Conservation (phyloP, 2,888 invertebrate species). For the Troglohyphantes excavatus region DNA sequence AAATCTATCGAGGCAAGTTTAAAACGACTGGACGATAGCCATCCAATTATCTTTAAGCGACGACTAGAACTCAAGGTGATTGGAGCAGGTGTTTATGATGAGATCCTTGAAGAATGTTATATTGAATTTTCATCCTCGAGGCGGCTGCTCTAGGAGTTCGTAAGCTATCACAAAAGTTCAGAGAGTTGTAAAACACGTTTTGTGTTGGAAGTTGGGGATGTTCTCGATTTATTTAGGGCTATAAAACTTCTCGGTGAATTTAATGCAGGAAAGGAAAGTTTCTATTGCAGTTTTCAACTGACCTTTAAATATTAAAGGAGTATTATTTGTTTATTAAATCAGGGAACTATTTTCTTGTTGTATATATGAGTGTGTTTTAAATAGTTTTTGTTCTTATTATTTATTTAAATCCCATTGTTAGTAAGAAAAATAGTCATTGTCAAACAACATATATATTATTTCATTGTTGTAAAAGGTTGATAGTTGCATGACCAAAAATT, state of each 20-base stretch:
- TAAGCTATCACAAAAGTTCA: not conserved
- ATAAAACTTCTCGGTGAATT: not conserved
- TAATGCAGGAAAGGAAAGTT: not conserved
- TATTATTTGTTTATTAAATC: too few relatives aligned
- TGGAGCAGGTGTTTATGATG: conserved; percentile 11
- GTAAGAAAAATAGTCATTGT: too few relatives aligned
- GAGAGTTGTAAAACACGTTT: not conserved
- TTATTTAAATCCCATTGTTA: too few relatives aligned
- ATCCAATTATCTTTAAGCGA: not conserved
- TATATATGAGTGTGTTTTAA: too few relatives aligned
- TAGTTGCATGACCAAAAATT: too few relatives aligned
- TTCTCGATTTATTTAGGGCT: not conserved
- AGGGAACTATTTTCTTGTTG: too few relatives aligned
- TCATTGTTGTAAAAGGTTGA: too few relatives aligned
- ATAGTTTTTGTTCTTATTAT: too few relatives aligned
- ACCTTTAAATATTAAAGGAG: too few relatives aligned
- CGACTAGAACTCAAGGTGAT: not conserved
- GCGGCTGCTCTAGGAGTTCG: not conserved
- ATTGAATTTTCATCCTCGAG: not conserved
- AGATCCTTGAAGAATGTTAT: not conserved
- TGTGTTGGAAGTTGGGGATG: not conserved
- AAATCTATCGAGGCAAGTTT: too few relatives aligned
- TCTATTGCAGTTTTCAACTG: not conserved
- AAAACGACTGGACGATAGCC: not conserved
- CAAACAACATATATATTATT: too few relatives aligned